Conservation (phyloP, 2,888 invertebrate species). For the Temnothorax unifasciatus region DNA sequence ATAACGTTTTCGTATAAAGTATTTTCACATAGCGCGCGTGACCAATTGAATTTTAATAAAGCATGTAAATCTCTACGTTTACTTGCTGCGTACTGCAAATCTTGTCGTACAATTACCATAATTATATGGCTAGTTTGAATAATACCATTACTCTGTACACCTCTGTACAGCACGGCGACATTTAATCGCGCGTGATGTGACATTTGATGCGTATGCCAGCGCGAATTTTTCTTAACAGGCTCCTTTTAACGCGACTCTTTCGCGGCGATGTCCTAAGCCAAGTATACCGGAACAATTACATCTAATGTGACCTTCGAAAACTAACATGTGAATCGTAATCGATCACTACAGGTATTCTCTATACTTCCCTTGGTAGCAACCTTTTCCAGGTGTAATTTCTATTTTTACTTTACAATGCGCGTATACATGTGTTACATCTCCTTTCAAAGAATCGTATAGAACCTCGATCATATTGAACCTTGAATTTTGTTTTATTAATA, state of each 20-base stretch:
- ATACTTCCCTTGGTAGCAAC: not conserved
- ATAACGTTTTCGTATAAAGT: constrained; percentile 19
- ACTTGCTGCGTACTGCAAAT: constrained; percentile 6
- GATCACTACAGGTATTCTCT: constrained; percentile 25
- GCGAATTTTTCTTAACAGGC: constrained; percentile 35
- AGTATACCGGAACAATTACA: constrained; percentile 41
- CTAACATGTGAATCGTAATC: constrained; percentile 30
- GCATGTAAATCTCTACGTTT: constrained; percentile 7
- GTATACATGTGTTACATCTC: not conserved
- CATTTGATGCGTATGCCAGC: constrained; percentile 36
- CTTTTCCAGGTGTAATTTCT: constrained; percentile 27
- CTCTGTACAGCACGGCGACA: constrained; percentile 36
- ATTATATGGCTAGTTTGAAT: constrained; percentile 49
- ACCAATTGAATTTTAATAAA: constrained; percentile 55
- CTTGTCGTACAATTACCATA: constrained; percentile 43
- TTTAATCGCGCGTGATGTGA: constrained; percentile 52
- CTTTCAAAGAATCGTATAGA: constrained; percentile 4
- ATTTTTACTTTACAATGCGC: constrained; percentile 13
- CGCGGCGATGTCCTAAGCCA: constrained; percentile 28
- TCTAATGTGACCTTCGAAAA: constrained; percentile 34
- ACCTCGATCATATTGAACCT: constrained; percentile 10
- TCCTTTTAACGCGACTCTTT: constrained; percentile 16
- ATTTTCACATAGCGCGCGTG: not conserved
- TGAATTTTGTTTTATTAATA: constrained; percentile 15
- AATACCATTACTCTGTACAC: constrained; percentile 49